These are phyloP conservation scores for Tympanoctomys barrerae DNA, from an alignment of 2,797 vertebrate species.

Conservation along the genomic window DNA sequence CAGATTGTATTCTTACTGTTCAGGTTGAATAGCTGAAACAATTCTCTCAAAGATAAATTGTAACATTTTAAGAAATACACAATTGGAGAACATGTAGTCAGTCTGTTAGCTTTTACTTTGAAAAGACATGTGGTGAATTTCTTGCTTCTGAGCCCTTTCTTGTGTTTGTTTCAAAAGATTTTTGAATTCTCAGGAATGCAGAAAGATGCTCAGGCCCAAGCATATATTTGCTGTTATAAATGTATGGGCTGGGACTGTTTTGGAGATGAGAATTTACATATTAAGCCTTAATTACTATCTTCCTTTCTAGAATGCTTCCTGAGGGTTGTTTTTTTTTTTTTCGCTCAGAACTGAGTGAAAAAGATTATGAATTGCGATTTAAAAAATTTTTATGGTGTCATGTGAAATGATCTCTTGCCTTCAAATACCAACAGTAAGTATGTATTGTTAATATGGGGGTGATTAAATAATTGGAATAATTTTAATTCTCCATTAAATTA, in stretches of 20 bases:
- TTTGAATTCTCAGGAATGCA: not conserved
- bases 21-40: not conserved
- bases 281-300: not conserved
- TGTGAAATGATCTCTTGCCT: not conserved
- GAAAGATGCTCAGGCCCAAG: not conserved
- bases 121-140: not conserved
- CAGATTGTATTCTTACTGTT: not conserved
- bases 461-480: slow-evolving; percentile 15
- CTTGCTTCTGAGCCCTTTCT: not conserved
- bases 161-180: not conserved
- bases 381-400: not conserved
- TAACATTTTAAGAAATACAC: not conserved
- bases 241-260: not conserved
- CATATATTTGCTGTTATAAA: not conserved
- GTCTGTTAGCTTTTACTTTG: not conserved
- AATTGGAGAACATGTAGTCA: not conserved
- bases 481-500: not conserved
- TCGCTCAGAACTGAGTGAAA: not conserved
- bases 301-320: not conserved
- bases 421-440: not conserved
- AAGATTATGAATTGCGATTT: not conserved
- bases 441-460: not conserved
- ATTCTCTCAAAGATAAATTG: not conserved
- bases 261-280: slow-evolving; percentile 1
- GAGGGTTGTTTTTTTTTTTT: not conserved